Evolutionary conservation across 2,797 vertebrate genomes (phyloP).

Genomic region (Macroramphosus scolopax): DNA sequence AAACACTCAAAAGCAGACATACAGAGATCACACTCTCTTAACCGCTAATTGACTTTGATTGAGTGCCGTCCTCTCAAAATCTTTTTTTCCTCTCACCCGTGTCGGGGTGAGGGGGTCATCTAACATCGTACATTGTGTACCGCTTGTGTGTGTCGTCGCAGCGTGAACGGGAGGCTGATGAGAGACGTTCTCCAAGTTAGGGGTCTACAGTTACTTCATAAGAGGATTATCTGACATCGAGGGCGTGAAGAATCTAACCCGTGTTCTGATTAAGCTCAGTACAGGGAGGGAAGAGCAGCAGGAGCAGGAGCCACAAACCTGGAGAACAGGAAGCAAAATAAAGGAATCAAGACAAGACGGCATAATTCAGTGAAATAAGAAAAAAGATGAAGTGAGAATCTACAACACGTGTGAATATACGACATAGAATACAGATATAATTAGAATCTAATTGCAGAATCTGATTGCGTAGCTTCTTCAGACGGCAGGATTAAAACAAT

Average conservation of each 20-base stretch:
- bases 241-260: constrained; percentile 44
- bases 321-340: neutral
- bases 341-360: neutral
- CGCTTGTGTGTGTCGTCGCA: constrained; percentile 13
- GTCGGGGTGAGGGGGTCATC: constrained; percentile 11
- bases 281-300: constrained; percentile 17
- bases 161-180: constrained; percentile 44
- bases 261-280: constrained; percentile 46
- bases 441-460: neutral
- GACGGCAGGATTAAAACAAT: neutral
- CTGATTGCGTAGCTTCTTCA: constrained; percentile 3
- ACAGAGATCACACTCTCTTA: constrained; percentile 23
- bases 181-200: constrained; percentile 53
- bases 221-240: constrained; percentile 56
- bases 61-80: constrained; percentile 30
- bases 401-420: neutral
- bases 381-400: neutral
- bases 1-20: constrained; percentile 5
- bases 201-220: constrained; percentile 55
- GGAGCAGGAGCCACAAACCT: too few relatives aligned
- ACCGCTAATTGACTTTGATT: constrained; percentile 61
- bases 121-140: neutral
- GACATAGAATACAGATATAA: neutral
- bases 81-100: constrained; percentile 4
- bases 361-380: too few relatives aligned